Conservation (phyloP, 2,113 vertebrate genomes). For the Sphyrna mokarran region DNA sequence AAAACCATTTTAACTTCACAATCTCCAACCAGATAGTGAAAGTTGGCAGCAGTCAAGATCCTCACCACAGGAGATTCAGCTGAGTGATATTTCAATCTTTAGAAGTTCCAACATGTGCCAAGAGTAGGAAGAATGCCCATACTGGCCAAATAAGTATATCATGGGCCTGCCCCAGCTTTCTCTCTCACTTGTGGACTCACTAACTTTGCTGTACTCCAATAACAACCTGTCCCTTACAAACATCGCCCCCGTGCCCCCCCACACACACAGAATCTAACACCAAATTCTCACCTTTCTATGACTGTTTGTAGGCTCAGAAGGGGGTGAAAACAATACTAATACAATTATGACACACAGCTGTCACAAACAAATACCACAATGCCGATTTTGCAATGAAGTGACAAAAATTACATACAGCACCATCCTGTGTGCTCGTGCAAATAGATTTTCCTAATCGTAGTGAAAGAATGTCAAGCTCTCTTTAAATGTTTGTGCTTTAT, state of each 20-base stretch:
- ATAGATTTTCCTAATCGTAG: background rate
- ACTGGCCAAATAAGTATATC: background rate
- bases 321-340: background rate
- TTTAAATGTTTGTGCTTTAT: background rate
- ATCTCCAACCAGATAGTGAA: background rate
- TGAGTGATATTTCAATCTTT: background rate
- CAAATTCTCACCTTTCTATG: background rate
- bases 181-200: background rate
- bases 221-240: no score
- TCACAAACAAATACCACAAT: background rate
- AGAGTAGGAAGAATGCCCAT: background rate
- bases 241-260: background rate
- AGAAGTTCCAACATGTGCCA: background rate
- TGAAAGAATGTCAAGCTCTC: background rate
- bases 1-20: no score
- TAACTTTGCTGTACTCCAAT: background rate
- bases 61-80: background rate
- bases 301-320: background rate
- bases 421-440: background rate
- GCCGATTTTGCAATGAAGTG: background rate
- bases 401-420: background rate
- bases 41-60: background rate
- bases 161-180: background rate
- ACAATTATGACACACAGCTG: background rate
- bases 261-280: no score